phyloP scores from a whole-genome alignment of 2,113 vertebrate genomes.

The Bettongia penicillata region DNA sequence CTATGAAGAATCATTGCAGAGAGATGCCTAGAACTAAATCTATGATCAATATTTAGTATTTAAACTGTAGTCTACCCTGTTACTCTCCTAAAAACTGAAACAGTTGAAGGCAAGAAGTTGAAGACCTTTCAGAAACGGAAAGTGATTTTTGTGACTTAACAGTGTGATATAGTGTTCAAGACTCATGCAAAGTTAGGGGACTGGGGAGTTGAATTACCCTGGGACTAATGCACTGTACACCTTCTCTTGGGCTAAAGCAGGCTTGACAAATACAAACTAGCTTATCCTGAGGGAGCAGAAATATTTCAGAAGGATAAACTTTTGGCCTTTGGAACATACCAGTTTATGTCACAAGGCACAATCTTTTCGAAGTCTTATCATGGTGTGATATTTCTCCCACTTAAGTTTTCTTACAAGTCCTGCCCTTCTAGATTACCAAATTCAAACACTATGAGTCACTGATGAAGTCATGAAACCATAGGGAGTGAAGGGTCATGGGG shows the following conservation, averaged over 20 bases:
- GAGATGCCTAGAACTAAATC: conserved; percentile 18
- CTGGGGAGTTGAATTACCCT: conserved; percentile 33
- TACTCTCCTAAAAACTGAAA: conserved; percentile 28
- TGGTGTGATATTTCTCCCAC: conserved; percentile 28
- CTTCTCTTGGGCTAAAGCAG: not conserved
- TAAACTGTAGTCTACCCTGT: conserved; percentile 25
- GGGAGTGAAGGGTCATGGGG: not conserved
- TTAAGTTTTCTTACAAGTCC: not conserved
- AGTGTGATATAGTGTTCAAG: not conserved
- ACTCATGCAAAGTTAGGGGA: conserved; percentile 25
- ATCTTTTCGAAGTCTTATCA: conserved; percentile 8
- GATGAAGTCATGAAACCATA: not conserved
- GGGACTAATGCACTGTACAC: not conserved
- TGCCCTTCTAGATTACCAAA: not conserved
- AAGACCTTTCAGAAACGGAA: conserved; percentile 22
- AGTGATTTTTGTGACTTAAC: conserved; percentile 28
- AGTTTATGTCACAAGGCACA: conserved; percentile 13
- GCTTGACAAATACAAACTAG: conserved; percentile 14
- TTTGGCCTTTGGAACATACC: conserved; percentile 48
- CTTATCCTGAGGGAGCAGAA: conserved; percentile 29
- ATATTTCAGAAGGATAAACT: conserved; percentile 38
- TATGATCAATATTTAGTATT: not conserved
- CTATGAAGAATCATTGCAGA: not conserved
- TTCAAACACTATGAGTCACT: conserved; percentile 17
- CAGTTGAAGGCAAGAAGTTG: conserved; percentile 35